phyloP scores from a whole-genome alignment of 2,113 vertebrate species.

The Strigops habroptila region DNA sequence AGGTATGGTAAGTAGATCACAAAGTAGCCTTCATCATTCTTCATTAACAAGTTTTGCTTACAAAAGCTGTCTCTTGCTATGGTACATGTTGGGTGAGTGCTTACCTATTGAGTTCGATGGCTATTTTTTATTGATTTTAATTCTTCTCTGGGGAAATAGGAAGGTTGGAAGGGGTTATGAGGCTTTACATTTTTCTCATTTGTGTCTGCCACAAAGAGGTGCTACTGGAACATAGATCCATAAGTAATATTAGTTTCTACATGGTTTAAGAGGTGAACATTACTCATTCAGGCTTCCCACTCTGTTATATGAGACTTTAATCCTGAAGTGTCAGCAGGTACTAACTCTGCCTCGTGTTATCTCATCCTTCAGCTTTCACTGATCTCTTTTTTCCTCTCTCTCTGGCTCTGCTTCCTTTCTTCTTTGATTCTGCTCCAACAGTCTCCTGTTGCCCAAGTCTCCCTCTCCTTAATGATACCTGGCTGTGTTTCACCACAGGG shows the following conservation, averaged over 20 bases:
- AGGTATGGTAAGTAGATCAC: neutral
- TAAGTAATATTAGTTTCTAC: neutral
- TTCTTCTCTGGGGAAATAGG: neutral
- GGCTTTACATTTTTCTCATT: neutral
- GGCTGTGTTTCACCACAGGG: neutral
- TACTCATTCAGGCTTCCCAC: neutral
- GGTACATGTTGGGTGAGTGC: accelerated
- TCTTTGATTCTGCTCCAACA: neutral
- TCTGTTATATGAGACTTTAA: neutral
- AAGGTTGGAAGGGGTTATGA: neutral
- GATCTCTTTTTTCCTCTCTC: neutral
- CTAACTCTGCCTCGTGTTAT: neutral
- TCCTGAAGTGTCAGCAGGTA: neutral
- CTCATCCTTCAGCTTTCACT: conserved; percentile 2
- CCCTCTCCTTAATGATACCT: neutral
- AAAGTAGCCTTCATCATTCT: neutral
- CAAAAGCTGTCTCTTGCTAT: neutral
- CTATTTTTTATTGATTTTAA: neutral
- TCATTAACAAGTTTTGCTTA: neutral
- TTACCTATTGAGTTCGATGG: neutral
- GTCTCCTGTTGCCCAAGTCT: neutral
- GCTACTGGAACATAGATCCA: neutral
- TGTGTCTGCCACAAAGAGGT: neutral
- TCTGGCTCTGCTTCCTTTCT: neutral
- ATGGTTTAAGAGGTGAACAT: neutral